These are phyloP conservation scores for Temnothorax unifasciatus DNA, from an alignment of 2,888 invertebrate genomes.

Conservation along the genomic window DNA sequence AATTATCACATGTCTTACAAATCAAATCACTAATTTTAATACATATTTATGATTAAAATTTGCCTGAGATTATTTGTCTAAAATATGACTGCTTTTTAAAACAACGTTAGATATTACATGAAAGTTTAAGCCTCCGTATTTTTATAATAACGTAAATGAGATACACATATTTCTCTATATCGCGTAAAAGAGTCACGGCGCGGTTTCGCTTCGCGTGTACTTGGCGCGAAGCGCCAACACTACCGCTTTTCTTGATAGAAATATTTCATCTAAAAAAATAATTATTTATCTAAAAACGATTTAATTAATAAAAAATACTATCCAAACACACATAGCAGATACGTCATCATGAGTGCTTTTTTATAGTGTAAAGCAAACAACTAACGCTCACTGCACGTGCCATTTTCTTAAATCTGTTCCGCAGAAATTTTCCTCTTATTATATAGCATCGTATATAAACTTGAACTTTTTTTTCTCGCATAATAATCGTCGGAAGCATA, in stretches of 20 bases:
- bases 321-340: background rate
- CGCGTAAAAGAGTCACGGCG: no score
- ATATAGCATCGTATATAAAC: background rate
- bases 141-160: background rate
- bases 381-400: background rate
- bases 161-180: background rate
- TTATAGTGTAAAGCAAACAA: conserved; percentile 1
- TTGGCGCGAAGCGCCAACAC: no score
- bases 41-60: background rate
- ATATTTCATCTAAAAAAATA: background rate
- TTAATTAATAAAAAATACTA: background rate
- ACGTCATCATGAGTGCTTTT: background rate
- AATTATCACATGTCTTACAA: background rate
- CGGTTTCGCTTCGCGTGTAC: no score
- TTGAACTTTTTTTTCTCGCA: conserved; percentile 22
- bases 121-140: background rate
- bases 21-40: background rate
- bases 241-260: background rate
- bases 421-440: conserved; percentile 20
- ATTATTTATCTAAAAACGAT: background rate
- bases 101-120: background rate
- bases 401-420: background rate
- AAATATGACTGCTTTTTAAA: conserved; percentile 8
- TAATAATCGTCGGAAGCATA: background rate
- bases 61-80: background rate